phyloP scores from a whole-genome alignment of 2,797 vertebrate species.

The Taenioides sp. region DNA sequence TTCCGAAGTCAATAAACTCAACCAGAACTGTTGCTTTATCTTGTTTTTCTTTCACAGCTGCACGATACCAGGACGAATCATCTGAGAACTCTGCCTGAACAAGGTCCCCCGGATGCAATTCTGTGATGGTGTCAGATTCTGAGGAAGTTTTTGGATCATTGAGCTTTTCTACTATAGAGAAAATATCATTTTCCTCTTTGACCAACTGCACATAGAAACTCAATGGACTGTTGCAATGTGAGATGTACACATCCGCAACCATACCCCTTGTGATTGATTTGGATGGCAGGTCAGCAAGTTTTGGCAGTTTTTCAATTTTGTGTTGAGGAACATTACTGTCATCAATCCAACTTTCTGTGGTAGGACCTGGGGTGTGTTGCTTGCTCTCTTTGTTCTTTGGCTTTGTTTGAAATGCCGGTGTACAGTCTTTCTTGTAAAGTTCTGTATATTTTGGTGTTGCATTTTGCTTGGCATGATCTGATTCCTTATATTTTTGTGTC shows the following conservation, averaged over 20 bases:
- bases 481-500: constrained; percentile 16
- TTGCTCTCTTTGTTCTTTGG: constrained; percentile 3
- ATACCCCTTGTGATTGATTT: constrained; percentile 73
- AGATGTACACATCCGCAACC: constrained; percentile 82
- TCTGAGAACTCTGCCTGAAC: constrained; percentile 86
- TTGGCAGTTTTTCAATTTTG: constrained; percentile 53
- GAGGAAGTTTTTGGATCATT: constrained; percentile 65
- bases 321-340: constrained; percentile 4
- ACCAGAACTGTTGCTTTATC: constrained; percentile 60
- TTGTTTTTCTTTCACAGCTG: constrained; percentile 76
- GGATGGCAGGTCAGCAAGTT: constrained; percentile 72
- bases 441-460: constrained; percentile 14
- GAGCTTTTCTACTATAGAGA: constrained; percentile 79
- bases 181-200: constrained; percentile 79
- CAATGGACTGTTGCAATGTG: constrained; percentile 79
- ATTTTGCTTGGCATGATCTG: background rate
- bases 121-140: constrained; percentile 38
- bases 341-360: constrained; percentile 13
- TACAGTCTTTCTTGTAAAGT: background rate
- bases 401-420: background rate
- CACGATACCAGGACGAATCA: constrained; percentile 88
- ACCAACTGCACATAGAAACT: constrained; percentile 89
- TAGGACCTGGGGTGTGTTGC: constrained; percentile 1
- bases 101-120: constrained; percentile 79
- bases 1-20: constrained; percentile 93